These are phyloP conservation scores for Sternotherus odoratus DNA, from an alignment of 2,797 vertebrate genomes.

Conservation along the genomic window DNA sequence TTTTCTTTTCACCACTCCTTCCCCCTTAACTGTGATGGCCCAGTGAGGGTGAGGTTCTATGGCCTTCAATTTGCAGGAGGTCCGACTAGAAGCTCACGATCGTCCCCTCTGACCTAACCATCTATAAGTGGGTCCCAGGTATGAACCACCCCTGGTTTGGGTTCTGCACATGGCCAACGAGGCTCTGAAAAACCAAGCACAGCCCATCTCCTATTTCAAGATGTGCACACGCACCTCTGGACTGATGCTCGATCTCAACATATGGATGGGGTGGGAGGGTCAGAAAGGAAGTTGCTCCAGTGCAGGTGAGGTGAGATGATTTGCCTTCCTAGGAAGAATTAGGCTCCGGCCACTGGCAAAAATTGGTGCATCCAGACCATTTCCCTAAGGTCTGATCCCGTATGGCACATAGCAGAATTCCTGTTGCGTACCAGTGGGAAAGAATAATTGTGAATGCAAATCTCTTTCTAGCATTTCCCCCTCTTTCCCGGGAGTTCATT, in stretches of 20 bases:
- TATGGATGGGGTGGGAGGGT: too few relatives aligned
- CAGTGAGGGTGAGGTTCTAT: background rate
- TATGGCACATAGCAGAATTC: constrained; percentile 10
- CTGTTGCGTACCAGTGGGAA: background rate
- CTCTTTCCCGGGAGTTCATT: constrained; percentile 49
- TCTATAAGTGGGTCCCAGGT: background rate
- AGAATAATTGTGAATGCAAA: constrained; percentile 50
- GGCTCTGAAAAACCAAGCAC: background rate
- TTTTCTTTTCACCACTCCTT: background rate
- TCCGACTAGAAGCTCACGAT: background rate
- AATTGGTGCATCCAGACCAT: too few relatives aligned
- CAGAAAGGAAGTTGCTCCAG: background rate
- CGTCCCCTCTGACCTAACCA: background rate
- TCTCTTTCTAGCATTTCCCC: constrained; percentile 22
- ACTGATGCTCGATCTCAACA: background rate
- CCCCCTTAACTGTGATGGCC: too few relatives aligned
- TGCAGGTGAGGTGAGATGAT: background rate
- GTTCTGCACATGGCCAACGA: background rate
- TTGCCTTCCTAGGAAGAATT: background rate
- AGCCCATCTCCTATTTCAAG: background rate
- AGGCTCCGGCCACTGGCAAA: background rate
- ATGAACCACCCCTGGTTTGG: background rate
- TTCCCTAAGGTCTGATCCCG: background rate
- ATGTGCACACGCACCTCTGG: background rate
- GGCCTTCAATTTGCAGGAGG: background rate